Conservation (phyloP, 2,797 vertebrate species). For the Pelobates cultripes region DNA sequence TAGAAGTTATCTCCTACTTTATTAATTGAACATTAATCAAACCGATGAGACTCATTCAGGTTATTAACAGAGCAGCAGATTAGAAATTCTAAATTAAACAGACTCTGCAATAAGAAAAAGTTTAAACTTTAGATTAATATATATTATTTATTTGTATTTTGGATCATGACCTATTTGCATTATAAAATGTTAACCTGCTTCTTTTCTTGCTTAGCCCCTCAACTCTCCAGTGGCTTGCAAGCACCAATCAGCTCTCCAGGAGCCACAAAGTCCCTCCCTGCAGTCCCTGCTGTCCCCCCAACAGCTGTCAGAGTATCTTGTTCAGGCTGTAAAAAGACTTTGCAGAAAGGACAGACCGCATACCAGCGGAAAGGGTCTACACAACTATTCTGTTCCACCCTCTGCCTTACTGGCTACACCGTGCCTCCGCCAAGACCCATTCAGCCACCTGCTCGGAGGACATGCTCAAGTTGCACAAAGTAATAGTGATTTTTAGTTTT, state of each 20-base stretch:
- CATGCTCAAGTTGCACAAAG: slow-evolving; percentile 90
- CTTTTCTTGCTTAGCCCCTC: slow-evolving; percentile 70
- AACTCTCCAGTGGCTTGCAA: slow-evolving; percentile 77
- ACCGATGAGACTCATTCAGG: too few relatives aligned
- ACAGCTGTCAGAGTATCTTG: slow-evolving; percentile 84
- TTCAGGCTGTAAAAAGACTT: slow-evolving; percentile 88
- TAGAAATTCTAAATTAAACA: too few relatives aligned
- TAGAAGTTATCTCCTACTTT: too few relatives aligned
- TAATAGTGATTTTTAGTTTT: slow-evolving; percentile 60
- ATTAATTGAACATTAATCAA: too few relatives aligned
- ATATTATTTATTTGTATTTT: too few relatives aligned
- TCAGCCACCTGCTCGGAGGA: slow-evolving; percentile 72
- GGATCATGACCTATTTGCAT: too few relatives aligned
- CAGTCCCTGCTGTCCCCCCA: slow-evolving; percentile 63
- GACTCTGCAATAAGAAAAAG: too few relatives aligned
- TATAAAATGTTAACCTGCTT: background rate
- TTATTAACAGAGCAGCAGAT: too few relatives aligned
- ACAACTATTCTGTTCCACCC: slow-evolving; percentile 93
- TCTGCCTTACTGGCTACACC: slow-evolving; percentile 92
- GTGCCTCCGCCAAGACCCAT: slow-evolving; percentile 77
- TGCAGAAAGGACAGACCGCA: slow-evolving; percentile 94
- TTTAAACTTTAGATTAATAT: too few relatives aligned
- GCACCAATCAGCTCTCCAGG: slow-evolving; percentile 74
- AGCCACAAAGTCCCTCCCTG: slow-evolving; percentile 76
- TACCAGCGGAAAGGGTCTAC: slow-evolving; percentile 95